These are phyloP conservation scores for Cardinalis cardinalis DNA, from an alignment of 2,113 vertebrate species.

Conservation along the genomic window DNA sequence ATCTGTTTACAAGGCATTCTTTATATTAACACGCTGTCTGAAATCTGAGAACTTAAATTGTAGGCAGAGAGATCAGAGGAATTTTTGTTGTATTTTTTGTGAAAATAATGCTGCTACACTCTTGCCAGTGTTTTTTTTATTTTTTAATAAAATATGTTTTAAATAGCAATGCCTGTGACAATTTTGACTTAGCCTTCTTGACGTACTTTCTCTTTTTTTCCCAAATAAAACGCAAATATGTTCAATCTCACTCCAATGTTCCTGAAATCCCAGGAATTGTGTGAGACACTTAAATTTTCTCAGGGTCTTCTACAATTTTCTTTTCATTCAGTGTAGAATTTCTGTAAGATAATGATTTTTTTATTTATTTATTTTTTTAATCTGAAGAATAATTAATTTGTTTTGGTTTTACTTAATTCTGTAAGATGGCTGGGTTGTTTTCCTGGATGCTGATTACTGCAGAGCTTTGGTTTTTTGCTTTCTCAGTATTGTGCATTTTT, in stretches of 20 bases:
- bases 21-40: not conserved
- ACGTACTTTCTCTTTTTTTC: not conserved
- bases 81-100: not conserved
- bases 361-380: not conserved
- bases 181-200: not conserved
- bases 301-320: not conserved
- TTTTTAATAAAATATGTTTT: not conserved
- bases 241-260: not conserved
- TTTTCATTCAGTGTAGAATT: not conserved
- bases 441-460: not conserved
- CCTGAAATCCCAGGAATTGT: not conserved
- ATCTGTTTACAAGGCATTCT: conserved; percentile 24
- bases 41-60: not conserved
- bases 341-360: not conserved
- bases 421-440: not conserved
- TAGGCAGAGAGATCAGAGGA: not conserved
- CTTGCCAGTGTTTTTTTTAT: not conserved
- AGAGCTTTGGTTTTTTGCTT: not conserved
- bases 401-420: not conserved
- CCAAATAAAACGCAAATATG: not conserved
- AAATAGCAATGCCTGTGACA: not conserved
- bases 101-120: not conserved
- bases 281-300: not conserved
- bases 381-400: not conserved
- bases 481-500: not conserved